Conservation (phyloP, 1,140 invertebrate genomes). For the Pseudoatta argentina region DNA sequence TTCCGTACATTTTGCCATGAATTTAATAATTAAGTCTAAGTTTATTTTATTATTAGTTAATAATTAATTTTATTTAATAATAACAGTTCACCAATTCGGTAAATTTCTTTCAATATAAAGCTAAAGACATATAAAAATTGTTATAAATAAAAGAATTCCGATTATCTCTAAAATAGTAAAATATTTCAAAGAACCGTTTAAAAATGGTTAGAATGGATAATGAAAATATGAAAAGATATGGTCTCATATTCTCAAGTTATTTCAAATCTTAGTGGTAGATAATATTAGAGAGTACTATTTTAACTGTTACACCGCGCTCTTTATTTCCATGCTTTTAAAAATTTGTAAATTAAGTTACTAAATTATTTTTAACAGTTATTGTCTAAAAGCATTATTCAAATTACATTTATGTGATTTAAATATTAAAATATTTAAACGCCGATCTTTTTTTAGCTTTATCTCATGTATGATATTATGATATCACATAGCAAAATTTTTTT, state of each 20-base stretch:
- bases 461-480: background rate
- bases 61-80: slow-evolving; percentile 29
- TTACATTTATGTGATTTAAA: background rate
- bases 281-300: too few species aligned
- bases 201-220: background rate
- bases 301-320: background rate
- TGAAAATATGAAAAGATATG: background rate
- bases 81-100: background rate
- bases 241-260: background rate
- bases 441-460: background rate
- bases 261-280: background rate
- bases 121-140: background rate
- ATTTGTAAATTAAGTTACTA: background rate
- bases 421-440: background rate
- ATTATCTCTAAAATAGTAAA: background rate
- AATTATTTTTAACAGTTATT: background rate
- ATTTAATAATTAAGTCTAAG: slow-evolving; percentile 22
- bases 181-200: background rate
- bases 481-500: background rate
- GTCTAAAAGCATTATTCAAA: background rate
- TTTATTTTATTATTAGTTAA: background rate
- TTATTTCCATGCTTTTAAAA: background rate
- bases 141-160: background rate
- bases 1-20: background rate
- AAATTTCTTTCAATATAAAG: background rate